Percentiles rank a stretch among this genome's conserved stretches.
Evolutionary conservation across 2,113 vertebrate species (phyloP).

Genomic region (Podocnemis expansa): DNA sequence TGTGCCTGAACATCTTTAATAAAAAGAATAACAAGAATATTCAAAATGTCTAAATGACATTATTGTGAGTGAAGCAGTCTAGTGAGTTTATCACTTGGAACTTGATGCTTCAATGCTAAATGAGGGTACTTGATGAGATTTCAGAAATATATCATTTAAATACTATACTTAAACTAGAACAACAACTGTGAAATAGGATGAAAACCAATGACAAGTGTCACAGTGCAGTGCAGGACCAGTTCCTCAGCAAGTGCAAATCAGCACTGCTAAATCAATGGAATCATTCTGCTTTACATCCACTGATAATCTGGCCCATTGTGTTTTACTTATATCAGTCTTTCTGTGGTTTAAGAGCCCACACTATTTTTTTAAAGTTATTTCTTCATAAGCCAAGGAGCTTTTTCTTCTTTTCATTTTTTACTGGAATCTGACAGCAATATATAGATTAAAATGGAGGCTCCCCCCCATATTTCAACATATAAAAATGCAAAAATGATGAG

Average conservation of each 20-base stretch:
- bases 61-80: conserved; percentile 59
- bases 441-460: not conserved
- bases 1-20: conserved; percentile 36
- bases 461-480: conserved; percentile 37
- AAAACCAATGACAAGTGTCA: conserved; percentile 60
- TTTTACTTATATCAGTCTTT: conserved; percentile 58
- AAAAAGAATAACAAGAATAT: conserved; percentile 41
- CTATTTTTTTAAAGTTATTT: conserved; percentile 40
- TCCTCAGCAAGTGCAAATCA: not conserved
- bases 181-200: conserved; percentile 65
- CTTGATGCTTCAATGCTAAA: conserved; percentile 64
- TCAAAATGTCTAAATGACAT: conserved; percentile 55
- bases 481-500: not conserved
- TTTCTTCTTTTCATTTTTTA: conserved; percentile 13
- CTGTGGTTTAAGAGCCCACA: conserved; percentile 47
- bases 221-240: not conserved
- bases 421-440: conserved; percentile 3
- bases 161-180: conserved; percentile 63
- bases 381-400: conserved; percentile 39
- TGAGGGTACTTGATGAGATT: conserved; percentile 61
- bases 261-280: not conserved
- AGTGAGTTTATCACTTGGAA: conserved; percentile 67
- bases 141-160: conserved; percentile 66
- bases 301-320: not conserved
- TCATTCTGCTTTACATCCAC: not conserved